Evolutionary conservation across 2,888 invertebrate species (phyloP).

Genomic region (Athalia rosae): DNA sequence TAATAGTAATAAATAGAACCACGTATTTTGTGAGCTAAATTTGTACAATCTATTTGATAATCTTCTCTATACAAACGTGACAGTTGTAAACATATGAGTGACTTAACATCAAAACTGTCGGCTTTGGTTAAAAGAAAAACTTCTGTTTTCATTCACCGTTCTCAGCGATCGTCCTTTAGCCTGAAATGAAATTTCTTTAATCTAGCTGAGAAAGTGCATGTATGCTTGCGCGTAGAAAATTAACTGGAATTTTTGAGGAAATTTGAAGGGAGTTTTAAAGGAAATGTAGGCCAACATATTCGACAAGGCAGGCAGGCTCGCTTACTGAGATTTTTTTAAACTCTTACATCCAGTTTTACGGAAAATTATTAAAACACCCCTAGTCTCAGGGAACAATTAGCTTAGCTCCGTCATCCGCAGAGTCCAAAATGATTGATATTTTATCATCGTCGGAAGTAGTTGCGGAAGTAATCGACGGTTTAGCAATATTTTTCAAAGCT

Average conservation of each 20-base stretch:
- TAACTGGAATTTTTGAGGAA: background rate
- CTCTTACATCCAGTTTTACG: background rate
- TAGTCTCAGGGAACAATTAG: constrained; percentile 56
- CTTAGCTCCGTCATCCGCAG: constrained; percentile 60
- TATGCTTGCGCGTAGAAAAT: background rate
- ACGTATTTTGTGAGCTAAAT: too few species aligned
- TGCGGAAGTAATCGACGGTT: constrained; percentile 46
- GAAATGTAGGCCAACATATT: background rate
- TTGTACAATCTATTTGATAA: constrained; percentile 13
- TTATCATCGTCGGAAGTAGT: constrained; percentile 53
- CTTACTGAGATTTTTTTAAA: constrained; percentile 26
- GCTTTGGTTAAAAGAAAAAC: background rate
- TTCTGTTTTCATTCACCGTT: background rate
- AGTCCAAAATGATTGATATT: constrained; percentile 58
- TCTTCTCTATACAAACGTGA: constrained; percentile 23
- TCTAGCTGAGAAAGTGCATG: background rate
- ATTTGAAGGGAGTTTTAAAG: background rate
- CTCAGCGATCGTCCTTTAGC: constrained; percentile 5
- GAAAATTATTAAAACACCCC: constrained; percentile 7
- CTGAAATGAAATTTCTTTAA: constrained; percentile 7
- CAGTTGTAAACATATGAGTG: background rate
- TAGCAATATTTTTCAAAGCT: constrained; percentile 50
- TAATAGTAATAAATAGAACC: too few species aligned
- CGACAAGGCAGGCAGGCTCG: constrained; percentile 47
- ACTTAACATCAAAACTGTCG: background rate